A percentile compares a stretch with the other conserved stretches of the same genome.
These are phyloP conservation scores for Prochilodus magdalenae DNA, from an alignment of 2,113 vertebrate species.

Conservation along the genomic window DNA sequence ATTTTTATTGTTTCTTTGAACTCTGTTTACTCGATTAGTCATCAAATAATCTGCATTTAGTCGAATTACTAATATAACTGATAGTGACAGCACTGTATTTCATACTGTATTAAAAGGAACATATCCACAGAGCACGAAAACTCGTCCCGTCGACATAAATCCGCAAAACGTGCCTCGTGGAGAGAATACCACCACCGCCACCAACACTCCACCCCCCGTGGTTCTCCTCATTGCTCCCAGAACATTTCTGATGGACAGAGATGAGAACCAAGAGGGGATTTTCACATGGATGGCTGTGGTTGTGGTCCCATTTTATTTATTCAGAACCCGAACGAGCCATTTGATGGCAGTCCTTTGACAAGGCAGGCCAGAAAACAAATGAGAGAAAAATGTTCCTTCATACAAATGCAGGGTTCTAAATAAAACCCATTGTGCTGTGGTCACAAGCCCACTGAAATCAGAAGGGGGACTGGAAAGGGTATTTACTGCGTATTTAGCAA, in stretches of 20 bases:
- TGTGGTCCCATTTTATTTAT: conserved; percentile 55
- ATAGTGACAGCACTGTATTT: too few species aligned
- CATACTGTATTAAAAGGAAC: not conserved
- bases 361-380: conserved; percentile 55
- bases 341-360: conserved; percentile 49
- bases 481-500: conserved; percentile 49
- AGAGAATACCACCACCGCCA: conserved; percentile 4
- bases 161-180: not conserved
- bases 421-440: conserved; percentile 53
- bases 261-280: conserved; percentile 48
- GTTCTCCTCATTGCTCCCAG: conserved; percentile 31
- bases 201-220: conserved; percentile 10
- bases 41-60: too few species aligned
- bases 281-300: conserved; percentile 62
- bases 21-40: too few species aligned
- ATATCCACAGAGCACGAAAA: not conserved
- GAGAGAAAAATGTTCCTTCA: conserved; percentile 49
- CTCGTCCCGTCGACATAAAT: not conserved
- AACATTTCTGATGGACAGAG: conserved; percentile 49
- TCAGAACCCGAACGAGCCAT: conserved; percentile 51
- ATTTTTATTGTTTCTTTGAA: too few species aligned
- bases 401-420: conserved; percentile 50
- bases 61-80: too few species aligned
- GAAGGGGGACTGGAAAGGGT: conserved; percentile 33
- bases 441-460: conserved; percentile 42